Base-by-base conservation (phyloP, 2,797 vertebrate genomes). In the Hippocampus kuda region DNA sequence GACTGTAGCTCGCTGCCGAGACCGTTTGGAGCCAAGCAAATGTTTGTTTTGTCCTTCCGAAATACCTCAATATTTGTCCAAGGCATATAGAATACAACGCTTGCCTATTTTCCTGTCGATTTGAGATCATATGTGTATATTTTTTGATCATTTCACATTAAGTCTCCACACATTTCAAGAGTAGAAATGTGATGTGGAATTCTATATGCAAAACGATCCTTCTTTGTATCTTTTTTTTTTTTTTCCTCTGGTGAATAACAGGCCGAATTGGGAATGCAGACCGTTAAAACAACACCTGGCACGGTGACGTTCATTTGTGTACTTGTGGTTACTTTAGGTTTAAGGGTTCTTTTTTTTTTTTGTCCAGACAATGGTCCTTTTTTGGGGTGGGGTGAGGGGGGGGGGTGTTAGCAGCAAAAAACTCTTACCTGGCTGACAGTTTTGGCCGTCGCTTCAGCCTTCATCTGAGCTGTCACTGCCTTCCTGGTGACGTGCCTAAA, bases 131-230 rank as follows among this genome's bases (percentile, higher is more conserved):
- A 71, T 71, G 72, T 81, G 46, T 79, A 72, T 84, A 80, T 79
- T 80, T 88, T 84, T 51, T 13, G 42, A 65, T 83, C 78, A 78
- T 74, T 79, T 83, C 77, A 82, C 68, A 1, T 26, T 3, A 81
- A 75, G 78, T 77, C 78, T 80, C 30, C 2, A 13, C 70, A 73
- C 83, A 80, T 87, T 88, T 86, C 78, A 57, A 9, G 1, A 70
- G 5, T 1, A 75, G 77, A 85, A 84, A 85, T 83, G 76, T 83
- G 70, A 1, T 83, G 76, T 83, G 70, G 1, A 53, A 69, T 87
- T 88, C 80, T 88, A 85, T 86, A 88, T 88, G 84, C 84, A 87
- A 86, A 75, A 84, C 72, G 72, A 80, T 8, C 34, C 79, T 56
- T 22, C 6, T 20, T 63, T 20, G n/a, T 51, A 53, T 48, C 8